These are phyloP conservation scores for Copidosoma floridanum DNA, from an alignment of 1,140 invertebrate species.

Conservation along the genomic window DNA sequence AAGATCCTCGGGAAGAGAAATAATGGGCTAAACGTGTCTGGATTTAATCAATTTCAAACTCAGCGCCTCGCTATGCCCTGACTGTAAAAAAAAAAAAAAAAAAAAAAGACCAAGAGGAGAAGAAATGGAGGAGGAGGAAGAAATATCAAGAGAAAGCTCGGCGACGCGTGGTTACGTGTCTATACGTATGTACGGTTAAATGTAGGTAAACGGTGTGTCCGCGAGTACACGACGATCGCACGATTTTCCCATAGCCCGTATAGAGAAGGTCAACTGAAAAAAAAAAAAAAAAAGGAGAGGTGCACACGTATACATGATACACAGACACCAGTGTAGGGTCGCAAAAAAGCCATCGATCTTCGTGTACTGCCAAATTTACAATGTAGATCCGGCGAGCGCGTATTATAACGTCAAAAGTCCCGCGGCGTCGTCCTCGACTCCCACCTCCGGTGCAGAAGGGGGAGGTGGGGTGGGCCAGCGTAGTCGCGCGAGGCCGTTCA, in stretches of 20 bases:
- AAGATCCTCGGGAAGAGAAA: constrained; percentile 13
- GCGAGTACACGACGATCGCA: not conserved
- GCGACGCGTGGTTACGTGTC: too few species aligned
- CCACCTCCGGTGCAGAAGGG: too few species aligned
- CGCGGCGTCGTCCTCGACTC: not conserved
- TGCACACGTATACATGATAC: not conserved
- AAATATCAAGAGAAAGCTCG: too few species aligned
- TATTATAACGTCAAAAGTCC: constrained; percentile 29
- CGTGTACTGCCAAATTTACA: constrained; percentile 28
- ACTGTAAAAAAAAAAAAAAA: not conserved
- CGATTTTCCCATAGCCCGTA: constrained; percentile 4
- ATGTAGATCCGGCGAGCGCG: constrained; percentile 26
- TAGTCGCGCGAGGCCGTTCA: constrained; percentile 14
- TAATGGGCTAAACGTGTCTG: constrained; percentile 25
- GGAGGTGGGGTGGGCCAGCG: too few species aligned
- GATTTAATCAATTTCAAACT: constrained; percentile 27
- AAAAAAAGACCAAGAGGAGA: not conserved
- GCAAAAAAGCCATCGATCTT: constrained; percentile 27
- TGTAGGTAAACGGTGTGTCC: too few species aligned
- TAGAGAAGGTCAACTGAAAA: not conserved
- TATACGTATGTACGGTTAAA: too few species aligned
- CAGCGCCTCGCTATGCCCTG: not conserved
- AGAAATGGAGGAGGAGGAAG: not conserved
- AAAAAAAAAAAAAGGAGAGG: not conserved
- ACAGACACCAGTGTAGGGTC: not conserved